phyloP scores from a whole-genome alignment of 2,113 vertebrate species.

The Cathartes aura region DNA sequence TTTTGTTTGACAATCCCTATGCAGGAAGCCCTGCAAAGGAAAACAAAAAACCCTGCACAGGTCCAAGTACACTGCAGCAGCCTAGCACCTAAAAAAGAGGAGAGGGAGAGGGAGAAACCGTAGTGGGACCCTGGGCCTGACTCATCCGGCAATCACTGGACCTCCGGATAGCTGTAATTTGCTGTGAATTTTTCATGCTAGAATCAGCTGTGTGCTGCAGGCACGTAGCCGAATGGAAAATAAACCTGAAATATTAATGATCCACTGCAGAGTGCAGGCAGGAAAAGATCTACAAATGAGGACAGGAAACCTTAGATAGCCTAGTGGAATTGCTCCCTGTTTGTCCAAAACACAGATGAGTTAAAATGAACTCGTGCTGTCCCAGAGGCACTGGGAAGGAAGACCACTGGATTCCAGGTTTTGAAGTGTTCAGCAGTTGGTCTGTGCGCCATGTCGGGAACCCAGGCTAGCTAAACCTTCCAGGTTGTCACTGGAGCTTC shows the following conservation, averaged over 20 bases:
- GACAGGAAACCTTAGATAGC: background rate
- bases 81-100: background rate
- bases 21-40: background rate
- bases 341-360: background rate
- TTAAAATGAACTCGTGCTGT: fast-evolving
- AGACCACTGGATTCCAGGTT: fast-evolving
- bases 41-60: background rate
- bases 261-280: background rate
- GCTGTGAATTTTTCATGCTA: conserved; percentile 35
- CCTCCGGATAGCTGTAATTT: background rate
- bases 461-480: fast-evolving
- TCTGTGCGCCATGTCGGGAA: background rate
- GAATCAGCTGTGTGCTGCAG: conserved; percentile 3
- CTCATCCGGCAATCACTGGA: background rate
- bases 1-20: background rate
- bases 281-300: background rate
- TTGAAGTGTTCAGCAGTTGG: background rate
- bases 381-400: background rate
- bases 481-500: background rate
- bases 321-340: fast-evolving
- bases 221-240: background rate
- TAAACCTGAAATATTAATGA: conserved; percentile 64
- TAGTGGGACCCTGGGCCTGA: background rate
- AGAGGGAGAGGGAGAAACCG: background rate
- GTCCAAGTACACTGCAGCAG: background rate